Conservation (phyloP, 2,888 invertebrate species). For the Linnaemya vulpina region DNA sequence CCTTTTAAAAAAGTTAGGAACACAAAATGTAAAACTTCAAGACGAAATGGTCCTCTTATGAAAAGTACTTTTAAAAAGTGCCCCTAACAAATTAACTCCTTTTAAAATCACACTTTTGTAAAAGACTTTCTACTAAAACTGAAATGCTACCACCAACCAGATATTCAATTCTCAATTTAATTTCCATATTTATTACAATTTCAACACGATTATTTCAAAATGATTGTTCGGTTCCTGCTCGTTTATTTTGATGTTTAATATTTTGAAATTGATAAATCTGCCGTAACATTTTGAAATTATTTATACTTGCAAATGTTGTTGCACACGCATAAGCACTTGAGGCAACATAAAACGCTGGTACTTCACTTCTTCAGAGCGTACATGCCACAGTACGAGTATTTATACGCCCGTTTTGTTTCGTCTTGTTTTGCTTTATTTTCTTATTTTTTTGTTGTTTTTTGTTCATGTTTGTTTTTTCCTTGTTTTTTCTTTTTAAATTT, state of each 20-base stretch:
- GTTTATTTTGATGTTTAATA: conserved; percentile 53
- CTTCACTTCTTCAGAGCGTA: not conserved
- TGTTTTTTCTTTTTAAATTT: conserved; percentile 70
- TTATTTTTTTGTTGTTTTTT: conserved; percentile 24
- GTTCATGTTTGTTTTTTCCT: conserved; percentile 20
- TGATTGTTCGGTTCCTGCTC: conserved; percentile 48
- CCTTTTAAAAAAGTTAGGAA: no score
- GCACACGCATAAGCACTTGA: conserved; percentile 33
- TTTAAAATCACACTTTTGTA: not conserved
- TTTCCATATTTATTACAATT: conserved; percentile 56
- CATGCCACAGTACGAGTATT: not conserved
- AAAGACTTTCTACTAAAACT: not conserved
- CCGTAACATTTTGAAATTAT: conserved; percentile 67
- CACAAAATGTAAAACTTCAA: no score
- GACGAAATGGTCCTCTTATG: not conserved
- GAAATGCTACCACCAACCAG: not conserved
- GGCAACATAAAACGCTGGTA: conserved; percentile 31
- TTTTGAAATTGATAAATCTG: conserved; percentile 69
- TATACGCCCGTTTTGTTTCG: conserved; percentile 18
- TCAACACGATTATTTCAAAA: conserved; percentile 54
- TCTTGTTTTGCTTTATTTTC: conserved; percentile 4
- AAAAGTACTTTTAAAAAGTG: not conserved
- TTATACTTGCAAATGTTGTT: conserved; percentile 61
- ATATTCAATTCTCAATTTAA: conserved; percentile 22
- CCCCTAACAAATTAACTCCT: not conserved